phyloP scores from a whole-genome alignment of 1,140 invertebrate species.

The Orussus abietinus region DNA sequence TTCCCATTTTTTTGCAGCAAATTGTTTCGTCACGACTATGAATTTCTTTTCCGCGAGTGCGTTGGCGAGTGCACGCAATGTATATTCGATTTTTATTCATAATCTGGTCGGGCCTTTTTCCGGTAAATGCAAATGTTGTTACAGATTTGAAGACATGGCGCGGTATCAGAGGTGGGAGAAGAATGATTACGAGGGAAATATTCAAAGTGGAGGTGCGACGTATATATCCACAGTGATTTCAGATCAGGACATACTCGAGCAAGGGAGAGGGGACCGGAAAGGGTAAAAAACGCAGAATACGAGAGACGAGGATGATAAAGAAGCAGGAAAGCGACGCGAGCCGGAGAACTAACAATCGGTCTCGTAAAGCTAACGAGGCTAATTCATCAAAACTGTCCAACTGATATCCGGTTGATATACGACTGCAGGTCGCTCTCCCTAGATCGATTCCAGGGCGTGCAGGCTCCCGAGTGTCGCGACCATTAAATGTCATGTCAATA shows the following conservation, averaged over 20 bases:
- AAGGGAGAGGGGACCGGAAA: slow-evolving; percentile 16
- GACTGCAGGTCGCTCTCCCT: slow-evolving; percentile 13
- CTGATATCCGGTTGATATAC: slow-evolving; percentile 34
- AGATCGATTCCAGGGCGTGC: slow-evolving; percentile 10
- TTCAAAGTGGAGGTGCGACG: too few species aligned
- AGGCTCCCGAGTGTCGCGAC: slow-evolving; percentile 20
- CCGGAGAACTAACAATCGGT: slow-evolving; percentile 30
- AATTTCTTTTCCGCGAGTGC: too few species aligned
- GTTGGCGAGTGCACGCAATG: too few species aligned
- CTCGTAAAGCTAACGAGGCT: slow-evolving; percentile 38
- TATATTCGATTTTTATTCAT: too few species aligned
- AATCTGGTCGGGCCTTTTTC: too few species aligned
- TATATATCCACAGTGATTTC: too few species aligned
- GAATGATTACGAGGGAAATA: too few species aligned
- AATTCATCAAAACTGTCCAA: slow-evolving; percentile 42
- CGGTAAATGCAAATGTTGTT: too few species aligned
- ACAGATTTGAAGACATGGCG: too few species aligned
- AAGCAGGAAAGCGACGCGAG: slow-evolving; percentile 28
- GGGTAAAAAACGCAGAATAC: slow-evolving; percentile 6
- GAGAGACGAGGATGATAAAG: slow-evolving; percentile 27
- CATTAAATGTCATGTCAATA: slow-evolving; percentile 9
- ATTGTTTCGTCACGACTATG: too few species aligned
- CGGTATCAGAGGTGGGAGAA: too few species aligned
- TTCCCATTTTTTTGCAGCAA: too few species aligned
- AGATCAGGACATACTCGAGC: slow-evolving; percentile 16